Base-by-base conservation (phyloP, 2,797 vertebrate species). In the Myoxocephalus aenaeus region DNA sequence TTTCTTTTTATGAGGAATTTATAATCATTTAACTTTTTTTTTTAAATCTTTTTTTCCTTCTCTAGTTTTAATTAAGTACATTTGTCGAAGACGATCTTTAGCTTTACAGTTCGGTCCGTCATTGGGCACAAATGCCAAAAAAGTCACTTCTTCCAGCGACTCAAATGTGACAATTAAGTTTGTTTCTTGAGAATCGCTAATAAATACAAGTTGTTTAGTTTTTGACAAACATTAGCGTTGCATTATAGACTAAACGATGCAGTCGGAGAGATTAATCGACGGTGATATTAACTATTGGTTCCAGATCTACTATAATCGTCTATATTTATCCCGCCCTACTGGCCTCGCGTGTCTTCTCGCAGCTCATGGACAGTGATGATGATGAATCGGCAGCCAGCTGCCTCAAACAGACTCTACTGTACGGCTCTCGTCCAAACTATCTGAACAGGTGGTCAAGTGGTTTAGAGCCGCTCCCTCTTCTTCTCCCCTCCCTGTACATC, bases 361-460 rank as follows among this genome's bases (percentile, higher is more conserved):
- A 71, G 54, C 63, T 20, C 8, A 62, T 69, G 54, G 50, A 46
- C 67, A 13, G 67, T 56, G 82, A 65, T 58, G 82, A 65, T 58
- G 63, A 83, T 61, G 57, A 79, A 74, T 80, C 51, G 12, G 27
- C 53, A 18, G 65, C 54, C 86, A 83, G 82, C 86, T 87, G 85
- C 75, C 38, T 66, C 12, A 18, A 50, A 79, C 85, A 76, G 66
- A 71, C 48, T 63, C 2, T 58, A 58, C 74, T 80, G 70, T 70
- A 77, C 1, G 1, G 38, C 57, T 70, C 14, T 29, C 10, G 7
- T 81, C 65, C 71, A 66, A 7, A 83, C 36, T 53, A 29, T 44
- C 48, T 53, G 44, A 91, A 81, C 88, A 91, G 88, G 86, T 91
- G 91, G 68, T 81, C 50, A 40, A 73, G 71, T 70, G 76, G 67